Evolutionary conservation across 2,888 invertebrate genomes (phyloP), one percentile per base, ranked within the genome.

Genomic region (Drosophila mettleri): DNA sequence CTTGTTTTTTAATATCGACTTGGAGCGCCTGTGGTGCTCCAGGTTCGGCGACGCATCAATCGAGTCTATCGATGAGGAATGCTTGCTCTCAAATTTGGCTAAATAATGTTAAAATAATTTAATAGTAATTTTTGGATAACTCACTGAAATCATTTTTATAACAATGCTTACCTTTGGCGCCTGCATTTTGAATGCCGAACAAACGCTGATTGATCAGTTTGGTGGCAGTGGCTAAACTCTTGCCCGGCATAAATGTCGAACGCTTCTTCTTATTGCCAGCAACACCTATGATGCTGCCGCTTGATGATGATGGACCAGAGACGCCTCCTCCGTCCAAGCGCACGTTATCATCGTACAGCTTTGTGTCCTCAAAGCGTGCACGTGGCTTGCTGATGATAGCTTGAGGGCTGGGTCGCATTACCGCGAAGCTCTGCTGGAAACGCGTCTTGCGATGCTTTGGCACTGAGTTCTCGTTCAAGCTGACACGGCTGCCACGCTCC

Each of bases 381-480:
- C 89, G 84, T 0, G 90, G 91, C 51, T 80, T 90, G 16, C 69
- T 78, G 79, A 94, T 31, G 49, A 31, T 33, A 12, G 89, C 93
- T 94, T 45, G 45, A 74, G 94, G 93, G 77, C 93, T 93, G 31
- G 94, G 94, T 36, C 93, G 93, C 64, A 90, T 91, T 61, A 90
- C 84, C 41, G 93, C 93, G 66, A 94, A 94, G 89, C 93, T 90
- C 94, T 97, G 96, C 93, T 96, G 96, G 92, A 97, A 96, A 85
- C 97, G 95, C 79, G 96, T 96, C 93, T 96, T 96, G 89, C 97
- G 94, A 93, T 96, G 96, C 92, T 96, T 97, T 90, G 96, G 96
- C 93, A 94, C 92, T 73, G 94, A 93, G 53, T 94, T 93, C 88
- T 95, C 95, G 89, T 95, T 94, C 68, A 95, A 92, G 89, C 94